phyloP scores from a whole-genome alignment of 2,888 invertebrate species.

The Oscheius myriophilus region DNA sequence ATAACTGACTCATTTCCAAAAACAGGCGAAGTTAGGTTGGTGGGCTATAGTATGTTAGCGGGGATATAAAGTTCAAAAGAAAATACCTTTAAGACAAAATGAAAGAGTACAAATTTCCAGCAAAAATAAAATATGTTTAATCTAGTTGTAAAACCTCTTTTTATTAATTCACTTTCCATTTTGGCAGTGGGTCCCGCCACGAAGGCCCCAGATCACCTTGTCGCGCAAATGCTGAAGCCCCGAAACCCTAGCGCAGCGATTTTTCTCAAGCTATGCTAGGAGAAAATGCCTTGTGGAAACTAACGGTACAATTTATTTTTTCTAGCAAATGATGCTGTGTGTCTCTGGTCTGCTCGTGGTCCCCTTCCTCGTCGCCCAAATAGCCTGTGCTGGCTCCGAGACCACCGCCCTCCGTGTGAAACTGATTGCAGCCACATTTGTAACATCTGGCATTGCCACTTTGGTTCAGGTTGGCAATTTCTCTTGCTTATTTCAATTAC shows the following conservation, averaged over 20 bases:
- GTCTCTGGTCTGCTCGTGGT: conserved; percentile 61
- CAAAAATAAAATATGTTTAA: no score
- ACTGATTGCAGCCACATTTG: conserved; percentile 64
- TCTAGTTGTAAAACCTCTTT: no score
- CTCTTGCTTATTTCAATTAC: not conserved
- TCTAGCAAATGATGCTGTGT: conserved; percentile 64
- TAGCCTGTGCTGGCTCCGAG: conserved; percentile 58
- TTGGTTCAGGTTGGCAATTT: conserved; percentile 47
- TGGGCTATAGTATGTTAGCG: no score
- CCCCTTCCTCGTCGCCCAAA: conserved; percentile 58
- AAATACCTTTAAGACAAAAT: no score
- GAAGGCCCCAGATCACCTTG: no score
- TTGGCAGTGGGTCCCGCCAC: no score
- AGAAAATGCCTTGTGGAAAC: no score
- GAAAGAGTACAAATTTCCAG: no score
- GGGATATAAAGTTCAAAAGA: no score
- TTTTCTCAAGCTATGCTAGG: not conserved
- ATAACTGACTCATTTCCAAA: no score
- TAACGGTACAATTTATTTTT: not conserved
- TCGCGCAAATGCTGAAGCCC: not conserved
- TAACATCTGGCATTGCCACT: conserved; percentile 63
- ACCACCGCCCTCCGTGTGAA: conserved; percentile 52
- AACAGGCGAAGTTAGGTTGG: no score
- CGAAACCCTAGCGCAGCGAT: not conserved
- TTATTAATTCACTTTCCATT: no score